Base-by-base conservation (phyloP, 1,140 invertebrate genomes). In the Drosophila mojavensis region DNA sequence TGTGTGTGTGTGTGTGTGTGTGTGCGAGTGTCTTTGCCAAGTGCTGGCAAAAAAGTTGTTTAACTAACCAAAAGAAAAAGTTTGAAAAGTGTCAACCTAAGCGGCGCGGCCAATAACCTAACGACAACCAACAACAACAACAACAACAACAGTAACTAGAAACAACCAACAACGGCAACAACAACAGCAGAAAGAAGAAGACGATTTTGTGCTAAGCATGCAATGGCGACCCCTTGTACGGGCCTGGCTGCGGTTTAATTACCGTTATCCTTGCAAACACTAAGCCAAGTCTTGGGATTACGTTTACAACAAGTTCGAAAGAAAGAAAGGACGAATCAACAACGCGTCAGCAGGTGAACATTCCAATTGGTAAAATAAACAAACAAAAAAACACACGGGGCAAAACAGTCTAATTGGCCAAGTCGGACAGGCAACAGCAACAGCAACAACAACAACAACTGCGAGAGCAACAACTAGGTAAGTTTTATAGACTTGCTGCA, bases 41-140 rank as follows among this genome's bases (percentile, higher is more conserved):
- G 62, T 67, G 51, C 33, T 36, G 51, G 55, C 50, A 73, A 75
- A 65, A 39, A 81, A 78, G 71, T 75, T 72, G 79, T 74, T 83
- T 76, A 85, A 84, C 72, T 84, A 65, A 72, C 66, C 51, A 60
- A 76, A 66, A 66, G 64, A 78, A 83, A 86, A 78, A 79, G 78
- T 86, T 88, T 82, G 85, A 88, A 86, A 88, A 86, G 83, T 86
- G 83, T 86, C 83, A 86, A 82, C 79, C 83, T 63, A 79, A 66
- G 68, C 68, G 73, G 36, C 53, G 63, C 74, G 80, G 76, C 79
- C 82, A 81, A 84, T 81, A 78, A 81, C 75, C 80, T 63, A 82
- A 59, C 75, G 47, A 66, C 76, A 43, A 59, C 66, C 30, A 55
- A 13, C 68, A 50, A 55, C 41, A n/a, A 13, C 47, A 54, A 9